Conservation (phyloP, 2,113 vertebrate genomes). For the Rhinoderma darwinii region DNA sequence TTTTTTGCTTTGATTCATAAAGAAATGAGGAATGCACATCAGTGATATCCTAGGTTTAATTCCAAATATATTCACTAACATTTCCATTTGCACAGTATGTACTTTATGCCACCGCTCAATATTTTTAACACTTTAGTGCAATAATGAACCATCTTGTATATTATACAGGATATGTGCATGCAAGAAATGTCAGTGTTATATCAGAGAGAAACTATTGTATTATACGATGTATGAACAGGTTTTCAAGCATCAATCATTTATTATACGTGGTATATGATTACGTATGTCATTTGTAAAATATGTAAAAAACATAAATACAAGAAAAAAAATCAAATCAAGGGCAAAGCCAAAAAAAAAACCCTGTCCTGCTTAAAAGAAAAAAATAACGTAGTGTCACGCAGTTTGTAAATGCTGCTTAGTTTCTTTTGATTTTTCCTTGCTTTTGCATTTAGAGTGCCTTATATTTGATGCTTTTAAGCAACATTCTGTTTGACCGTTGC, state of each 20-base stretch:
- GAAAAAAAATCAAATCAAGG: constrained; percentile 65
- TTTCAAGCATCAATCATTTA: constrained; percentile 72
- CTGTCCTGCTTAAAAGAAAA: constrained; percentile 79
- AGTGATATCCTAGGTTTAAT: constrained; percentile 76
- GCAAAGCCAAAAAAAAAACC: constrained; percentile 85
- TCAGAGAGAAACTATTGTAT: constrained; percentile 80
- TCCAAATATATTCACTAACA: constrained; percentile 54
- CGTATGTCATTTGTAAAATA: constrained; percentile 76
- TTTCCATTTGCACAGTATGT: constrained; percentile 58
- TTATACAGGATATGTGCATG: constrained; percentile 85
- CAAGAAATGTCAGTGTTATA: constrained; percentile 81
- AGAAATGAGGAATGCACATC: constrained; percentile 98
- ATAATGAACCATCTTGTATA: constrained; percentile 85
- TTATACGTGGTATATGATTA: constrained; percentile 77
- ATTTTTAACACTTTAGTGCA: constrained; percentile 92
- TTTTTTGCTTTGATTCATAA: constrained; percentile 70
- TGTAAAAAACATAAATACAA: constrained; percentile 68
- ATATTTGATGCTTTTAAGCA: constrained; percentile 93
- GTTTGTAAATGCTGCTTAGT: constrained; percentile 73
- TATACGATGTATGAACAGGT: constrained; percentile 79
- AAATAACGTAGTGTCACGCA: constrained; percentile 70
- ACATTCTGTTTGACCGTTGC: constrained; percentile 86
- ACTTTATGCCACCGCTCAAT: constrained; percentile 81
- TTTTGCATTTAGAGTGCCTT: constrained; percentile 99
- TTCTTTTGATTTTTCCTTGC: constrained; percentile 68